Evolutionary conservation across 2,113 vertebrate genomes (phyloP), one percentile per base, ranked within the genome.

Genomic region (Nesoenas mayeri): DNA sequence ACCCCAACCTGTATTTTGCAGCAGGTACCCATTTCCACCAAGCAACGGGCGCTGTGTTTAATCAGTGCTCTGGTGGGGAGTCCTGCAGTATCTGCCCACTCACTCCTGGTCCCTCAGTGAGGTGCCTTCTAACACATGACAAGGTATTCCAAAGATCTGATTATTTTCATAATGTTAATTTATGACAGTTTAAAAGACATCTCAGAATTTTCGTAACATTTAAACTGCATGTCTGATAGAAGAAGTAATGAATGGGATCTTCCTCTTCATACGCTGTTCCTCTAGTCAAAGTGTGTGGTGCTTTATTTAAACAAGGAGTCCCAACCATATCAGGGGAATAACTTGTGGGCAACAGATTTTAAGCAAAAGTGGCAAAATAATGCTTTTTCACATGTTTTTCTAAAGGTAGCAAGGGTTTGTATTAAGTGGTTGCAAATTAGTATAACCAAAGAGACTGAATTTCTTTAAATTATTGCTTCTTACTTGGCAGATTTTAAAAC

Each of bases 351-450:
- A 90, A 75, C n/a, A 70, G 36, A 90, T 69, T 66, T 42, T 44
- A 86, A 91, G 86, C 66, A 79, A 42, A 91, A 86, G 32, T 42
- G 66, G 36, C n/a, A 88, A 72, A 75, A 82, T 71, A 79, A 80
- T 36, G 36, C 21, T 73, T 73, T 15, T 32, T 79, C 71, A 15
- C 40, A 13, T 58, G 21, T 6, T 80, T 91, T 74, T 73, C 21
- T 62, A 73, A 83, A 26, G 31, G 38, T 60, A 51, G 42, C 56
- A 44, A 22, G 42, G 12, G 6, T 17, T 84, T 69, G 48, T 87
- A 54, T 93, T 38, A 83, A 74, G 29, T 56, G 56, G 60, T 84
- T 86, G 77, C 67, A 80, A 73, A 65, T 36, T 15, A 64, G 20
- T 78, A 44, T 51, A 56, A 92, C 81, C 28, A 38, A 32, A 58